Percentiles rank a stretch among this genome's conserved stretches.
These are phyloP conservation scores for Biston betularia DNA, from an alignment of 2,888 invertebrate species.

Conservation along the genomic window DNA sequence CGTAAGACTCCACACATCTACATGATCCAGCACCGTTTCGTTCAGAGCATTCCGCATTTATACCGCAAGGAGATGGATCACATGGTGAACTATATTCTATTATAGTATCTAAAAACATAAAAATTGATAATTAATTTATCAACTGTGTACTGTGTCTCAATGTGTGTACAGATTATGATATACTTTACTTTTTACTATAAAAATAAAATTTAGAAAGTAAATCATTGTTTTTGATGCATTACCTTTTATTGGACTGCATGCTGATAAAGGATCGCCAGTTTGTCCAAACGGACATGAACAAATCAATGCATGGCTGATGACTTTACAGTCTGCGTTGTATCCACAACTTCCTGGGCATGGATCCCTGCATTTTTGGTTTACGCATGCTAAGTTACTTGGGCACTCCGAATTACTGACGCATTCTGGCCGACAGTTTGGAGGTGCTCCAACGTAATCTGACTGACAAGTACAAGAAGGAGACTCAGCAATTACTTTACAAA, in stretches of 20 bases:
- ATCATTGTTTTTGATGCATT: slow-evolving; percentile 30
- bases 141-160: too few relatives aligned
- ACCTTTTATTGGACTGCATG: slow-evolving; percentile 77
- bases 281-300: slow-evolving; percentile 88
- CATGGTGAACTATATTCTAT: slow-evolving; percentile 86
- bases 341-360: slow-evolving; percentile 90
- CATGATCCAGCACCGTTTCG: slow-evolving; percentile 90
- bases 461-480: slow-evolving; percentile 89
- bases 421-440: slow-evolving; percentile 89
- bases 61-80: slow-evolving; percentile 89
- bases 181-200: too few relatives aligned
- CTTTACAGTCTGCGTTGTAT: slow-evolving; percentile 89
- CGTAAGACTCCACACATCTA: slow-evolving; percentile 88
- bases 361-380: slow-evolving; percentile 89
- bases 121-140: not conserved
- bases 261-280: slow-evolving; percentile 88
- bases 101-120: slow-evolving; percentile 63
- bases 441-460: slow-evolving; percentile 86
- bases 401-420: slow-evolving; percentile 90
- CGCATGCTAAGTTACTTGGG: slow-evolving; percentile 87
- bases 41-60: slow-evolving; percentile 87
- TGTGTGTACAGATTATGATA: too few relatives aligned
- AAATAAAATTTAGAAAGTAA: not conserved
- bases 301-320: slow-evolving; percentile 90
- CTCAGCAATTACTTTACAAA: slow-evolving; percentile 87